Evolutionary conservation across 2,888 invertebrate species (phyloP).

Genomic region (Protodeltote pygarga): DNA sequence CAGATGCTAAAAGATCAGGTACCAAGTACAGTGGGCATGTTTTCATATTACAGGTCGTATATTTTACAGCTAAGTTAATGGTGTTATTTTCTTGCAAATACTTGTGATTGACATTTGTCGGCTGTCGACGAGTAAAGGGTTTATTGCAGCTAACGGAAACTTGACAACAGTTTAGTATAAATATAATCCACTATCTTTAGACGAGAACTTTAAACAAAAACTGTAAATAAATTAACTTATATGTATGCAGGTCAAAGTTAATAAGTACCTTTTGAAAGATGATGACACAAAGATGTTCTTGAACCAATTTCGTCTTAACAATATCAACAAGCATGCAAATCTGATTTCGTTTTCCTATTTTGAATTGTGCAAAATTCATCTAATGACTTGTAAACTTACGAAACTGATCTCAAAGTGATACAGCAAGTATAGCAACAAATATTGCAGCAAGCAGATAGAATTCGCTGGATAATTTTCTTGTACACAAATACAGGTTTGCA

Average conservation of each 20-base stretch:
- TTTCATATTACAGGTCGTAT: conserved; percentile 16
- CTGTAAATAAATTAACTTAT: background rate
- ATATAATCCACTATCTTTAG: background rate
- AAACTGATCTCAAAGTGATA: conserved; percentile 34
- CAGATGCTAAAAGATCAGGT: background rate
- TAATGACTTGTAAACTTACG: conserved; percentile 38
- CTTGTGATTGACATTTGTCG: conserved; percentile 17
- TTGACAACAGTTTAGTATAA: background rate
- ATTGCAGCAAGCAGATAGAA: conserved; percentile 21
- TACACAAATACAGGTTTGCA: conserved; percentile 22
- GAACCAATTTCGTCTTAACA: conserved; percentile 28
- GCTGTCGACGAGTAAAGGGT: conserved; percentile 4
- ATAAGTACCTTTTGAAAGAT: conserved; percentile 1
- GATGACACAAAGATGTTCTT: conserved; percentile 19
- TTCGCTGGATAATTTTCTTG: conserved; percentile 21
- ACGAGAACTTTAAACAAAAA: too few species aligned
- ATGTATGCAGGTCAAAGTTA: conserved; percentile 31
- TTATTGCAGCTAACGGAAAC: background rate
- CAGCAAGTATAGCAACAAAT: conserved; percentile 20
- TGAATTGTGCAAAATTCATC: conserved; percentile 41
- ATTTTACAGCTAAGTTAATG: conserved; percentile 33
- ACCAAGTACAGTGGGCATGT: conserved; percentile 8
- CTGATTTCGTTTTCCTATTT: conserved; percentile 28
- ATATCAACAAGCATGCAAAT: conserved; percentile 32
- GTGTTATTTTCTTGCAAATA: conserved; percentile 28